Evolutionary conservation across 2,797 vertebrate species (phyloP).

Genomic region (Melanotaenia boesemani): DNA sequence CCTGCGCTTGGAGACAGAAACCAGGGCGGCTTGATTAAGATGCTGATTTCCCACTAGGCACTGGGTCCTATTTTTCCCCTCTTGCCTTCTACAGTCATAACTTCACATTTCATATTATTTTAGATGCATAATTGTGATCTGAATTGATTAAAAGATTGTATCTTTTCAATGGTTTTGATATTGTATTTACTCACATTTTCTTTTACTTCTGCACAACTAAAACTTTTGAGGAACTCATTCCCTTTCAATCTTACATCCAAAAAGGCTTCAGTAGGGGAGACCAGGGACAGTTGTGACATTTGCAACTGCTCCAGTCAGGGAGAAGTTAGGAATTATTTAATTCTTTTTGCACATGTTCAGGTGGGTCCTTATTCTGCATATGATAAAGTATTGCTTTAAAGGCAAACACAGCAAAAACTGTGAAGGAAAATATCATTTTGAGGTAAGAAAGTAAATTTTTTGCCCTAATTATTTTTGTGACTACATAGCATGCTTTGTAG

Average conservation of each 20-base stretch:
- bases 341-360: too few species aligned
- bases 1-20: conserved; percentile 75
- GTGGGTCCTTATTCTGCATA: too few species aligned
- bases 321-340: too few species aligned
- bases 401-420: too few species aligned
- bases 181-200: not conserved
- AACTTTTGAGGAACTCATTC: conserved; percentile 36
- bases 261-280: not conserved
- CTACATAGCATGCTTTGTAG: too few species aligned
- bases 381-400: too few species aligned
- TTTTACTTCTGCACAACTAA: not conserved
- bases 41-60: conserved; percentile 81
- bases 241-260: conserved; percentile 5
- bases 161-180: not conserved
- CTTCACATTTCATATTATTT: conserved; percentile 50
- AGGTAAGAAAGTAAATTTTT: too few species aligned
- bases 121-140: conserved; percentile 28
- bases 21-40: conserved; percentile 81
- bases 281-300: too few species aligned
- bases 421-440: too few species aligned
- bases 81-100: conserved; percentile 50
- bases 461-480: too few species aligned
- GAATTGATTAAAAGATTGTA: conserved; percentile 3
- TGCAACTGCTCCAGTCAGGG: too few species aligned
- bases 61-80: conserved; percentile 41